Evolutionary conservation across 2,888 invertebrate genomes (phyloP).

Genomic region (Thecophora atra): DNA sequence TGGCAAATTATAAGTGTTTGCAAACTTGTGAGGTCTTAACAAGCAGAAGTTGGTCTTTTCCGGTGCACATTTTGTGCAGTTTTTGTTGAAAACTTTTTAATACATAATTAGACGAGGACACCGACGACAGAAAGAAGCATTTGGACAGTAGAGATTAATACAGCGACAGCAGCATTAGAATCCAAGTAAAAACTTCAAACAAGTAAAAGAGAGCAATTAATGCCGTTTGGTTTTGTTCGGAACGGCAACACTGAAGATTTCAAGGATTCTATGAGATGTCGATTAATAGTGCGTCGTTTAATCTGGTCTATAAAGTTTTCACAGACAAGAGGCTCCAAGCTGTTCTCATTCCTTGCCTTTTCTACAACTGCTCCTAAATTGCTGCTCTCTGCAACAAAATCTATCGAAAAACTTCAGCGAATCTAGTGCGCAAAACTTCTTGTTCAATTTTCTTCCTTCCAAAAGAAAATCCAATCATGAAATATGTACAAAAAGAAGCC

Average conservation of each 20-base stretch:
- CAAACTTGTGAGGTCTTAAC: not conserved
- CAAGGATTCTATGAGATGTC: too few species aligned
- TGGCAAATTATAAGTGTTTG: conserved; percentile 8
- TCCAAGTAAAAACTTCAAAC: not conserved
- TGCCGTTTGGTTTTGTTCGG: too few species aligned
- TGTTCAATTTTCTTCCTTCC: too few species aligned
- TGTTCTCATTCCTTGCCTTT: too few species aligned
- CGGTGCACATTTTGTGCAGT: not conserved
- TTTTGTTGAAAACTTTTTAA: conserved; percentile 18
- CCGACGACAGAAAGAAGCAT: not conserved
- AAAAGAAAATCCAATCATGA: not conserved
- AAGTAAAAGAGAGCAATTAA: not conserved
- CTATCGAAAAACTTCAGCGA: too few species aligned
- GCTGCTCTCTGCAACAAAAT: too few species aligned
- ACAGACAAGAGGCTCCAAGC: too few species aligned
- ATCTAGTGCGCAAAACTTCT: too few species aligned
- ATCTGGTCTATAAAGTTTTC: too few species aligned
- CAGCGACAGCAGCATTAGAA: not conserved
- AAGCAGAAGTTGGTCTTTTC: not conserved
- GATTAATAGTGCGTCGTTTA: too few species aligned
- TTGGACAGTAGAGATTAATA: not conserved
- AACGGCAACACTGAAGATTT: not conserved
- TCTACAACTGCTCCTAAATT: too few species aligned
- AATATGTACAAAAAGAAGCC: not conserved
- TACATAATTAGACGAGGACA: conserved; percentile 23